Evolutionary conservation across 2,888 invertebrate species (phyloP).

Genomic region (Pediacus dermestoides): DNA sequence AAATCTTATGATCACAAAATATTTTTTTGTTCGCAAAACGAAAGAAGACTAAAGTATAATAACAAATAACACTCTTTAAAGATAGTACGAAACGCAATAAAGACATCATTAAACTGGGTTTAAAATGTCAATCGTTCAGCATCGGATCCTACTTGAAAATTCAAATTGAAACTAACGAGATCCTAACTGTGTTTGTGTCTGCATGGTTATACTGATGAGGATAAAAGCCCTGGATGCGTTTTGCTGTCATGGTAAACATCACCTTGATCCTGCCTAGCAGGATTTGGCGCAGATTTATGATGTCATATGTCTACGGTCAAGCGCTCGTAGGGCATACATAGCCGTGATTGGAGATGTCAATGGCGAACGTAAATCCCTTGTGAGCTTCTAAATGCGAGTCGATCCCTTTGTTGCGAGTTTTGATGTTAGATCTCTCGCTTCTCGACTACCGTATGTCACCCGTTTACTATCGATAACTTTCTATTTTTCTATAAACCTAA

Average conservation of each 20-base stretch:
- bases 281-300: constrained; percentile 21
- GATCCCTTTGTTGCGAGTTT: constrained; percentile 15
- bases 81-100: constrained; percentile 5
- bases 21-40: not conserved
- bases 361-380: constrained; percentile 12
- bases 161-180: constrained; percentile 7
- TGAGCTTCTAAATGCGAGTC: constrained; percentile 14
- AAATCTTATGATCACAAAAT: too few species aligned
- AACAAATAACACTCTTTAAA: constrained; percentile 1
- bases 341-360: constrained; percentile 21
- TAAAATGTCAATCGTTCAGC: constrained; percentile 4
- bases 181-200: too few species aligned
- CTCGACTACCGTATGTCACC: too few species aligned
- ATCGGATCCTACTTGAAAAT: constrained; percentile 8
- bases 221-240: too few species aligned
- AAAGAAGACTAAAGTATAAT: constrained; percentile 1
- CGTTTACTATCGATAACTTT: too few species aligned
- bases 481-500: too few species aligned
- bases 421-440: constrained; percentile 1
- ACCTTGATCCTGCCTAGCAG: constrained; percentile 19
- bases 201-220: too few species aligned
- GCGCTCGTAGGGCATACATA: constrained; percentile 12
- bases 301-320: constrained; percentile 22
- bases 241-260: constrained; percentile 7
- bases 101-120: constrained; percentile 7